phyloP scores from a whole-genome alignment of 2,797 vertebrate genomes.

The Neosalanx taihuensis region DNA sequence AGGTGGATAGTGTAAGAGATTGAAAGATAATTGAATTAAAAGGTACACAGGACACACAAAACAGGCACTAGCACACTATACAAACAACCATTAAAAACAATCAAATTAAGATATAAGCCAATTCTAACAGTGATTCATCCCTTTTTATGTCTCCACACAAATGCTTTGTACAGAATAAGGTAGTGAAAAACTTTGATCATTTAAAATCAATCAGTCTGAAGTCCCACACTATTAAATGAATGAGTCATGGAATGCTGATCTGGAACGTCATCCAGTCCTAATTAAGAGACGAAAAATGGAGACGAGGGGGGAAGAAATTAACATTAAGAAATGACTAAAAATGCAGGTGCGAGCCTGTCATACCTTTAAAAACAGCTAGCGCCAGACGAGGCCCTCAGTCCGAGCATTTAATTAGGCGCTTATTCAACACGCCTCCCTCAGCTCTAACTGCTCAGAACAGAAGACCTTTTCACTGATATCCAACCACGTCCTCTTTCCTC shows the following conservation, averaged over 20 bases:
- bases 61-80: neutral
- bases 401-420: conserved; percentile 45
- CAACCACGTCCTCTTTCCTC: conserved; percentile 50
- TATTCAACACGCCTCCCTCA: conserved; percentile 28
- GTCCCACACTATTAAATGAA: neutral
- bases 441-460: conserved; percentile 33
- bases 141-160: neutral
- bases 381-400: conserved; percentile 25
- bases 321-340: conserved; percentile 9
- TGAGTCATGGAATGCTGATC: neutral
- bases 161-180: neutral
- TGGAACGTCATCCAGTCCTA: neutral
- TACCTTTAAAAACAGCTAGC: conserved; percentile 27
- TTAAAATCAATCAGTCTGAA: neutral
- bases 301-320: neutral
- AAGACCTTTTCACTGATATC: conserved; percentile 31
- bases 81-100: neutral
- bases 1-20: neutral
- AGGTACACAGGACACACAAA: neutral
- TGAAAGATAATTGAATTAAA: neutral
- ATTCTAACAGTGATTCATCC: neutral
- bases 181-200: neutral
- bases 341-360: conserved; percentile 30
- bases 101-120: neutral
- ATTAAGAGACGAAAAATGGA: neutral